Conservation (phyloP, 2,113 vertebrate genomes). For the Bubo bubo region DNA sequence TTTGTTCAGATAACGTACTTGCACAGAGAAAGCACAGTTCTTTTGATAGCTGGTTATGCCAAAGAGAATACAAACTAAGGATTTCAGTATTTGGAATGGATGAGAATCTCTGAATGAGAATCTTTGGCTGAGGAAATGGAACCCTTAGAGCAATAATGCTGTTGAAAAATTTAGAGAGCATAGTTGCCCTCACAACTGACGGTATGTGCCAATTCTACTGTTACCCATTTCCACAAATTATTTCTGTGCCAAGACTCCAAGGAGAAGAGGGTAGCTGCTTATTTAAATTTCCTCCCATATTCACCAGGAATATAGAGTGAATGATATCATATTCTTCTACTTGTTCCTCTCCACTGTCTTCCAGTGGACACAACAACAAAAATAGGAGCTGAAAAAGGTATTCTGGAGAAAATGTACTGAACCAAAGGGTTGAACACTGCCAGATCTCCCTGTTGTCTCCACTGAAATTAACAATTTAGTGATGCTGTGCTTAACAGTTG, state of each 20-base stretch:
- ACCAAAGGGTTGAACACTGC: background rate
- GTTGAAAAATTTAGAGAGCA: background rate
- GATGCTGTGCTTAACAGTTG: background rate
- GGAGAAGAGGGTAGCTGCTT: background rate
- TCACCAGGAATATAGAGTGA: background rate
- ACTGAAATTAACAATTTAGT: background rate
- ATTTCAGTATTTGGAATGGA: background rate
- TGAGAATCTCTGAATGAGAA: background rate
- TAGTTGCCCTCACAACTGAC: background rate
- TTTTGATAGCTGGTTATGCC: background rate
- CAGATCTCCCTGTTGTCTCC: background rate
- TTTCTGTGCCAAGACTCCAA: background rate
- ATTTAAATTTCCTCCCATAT: background rate
- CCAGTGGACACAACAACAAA: too few species aligned
- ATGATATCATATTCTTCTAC: background rate
- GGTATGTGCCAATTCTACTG: background rate
- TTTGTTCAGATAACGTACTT: slow-evolving; percentile 58
- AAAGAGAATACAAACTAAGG: background rate
- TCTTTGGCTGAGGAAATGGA: background rate
- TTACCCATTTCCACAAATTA: background rate
- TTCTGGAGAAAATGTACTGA: background rate
- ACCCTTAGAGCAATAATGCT: background rate
- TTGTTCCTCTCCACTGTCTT: background rate
- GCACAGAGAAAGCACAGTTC: background rate
- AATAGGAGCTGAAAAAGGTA: background rate